phyloP scores from a whole-genome alignment of 2,888 invertebrate species.

The Dexiosoma caninum region DNA sequence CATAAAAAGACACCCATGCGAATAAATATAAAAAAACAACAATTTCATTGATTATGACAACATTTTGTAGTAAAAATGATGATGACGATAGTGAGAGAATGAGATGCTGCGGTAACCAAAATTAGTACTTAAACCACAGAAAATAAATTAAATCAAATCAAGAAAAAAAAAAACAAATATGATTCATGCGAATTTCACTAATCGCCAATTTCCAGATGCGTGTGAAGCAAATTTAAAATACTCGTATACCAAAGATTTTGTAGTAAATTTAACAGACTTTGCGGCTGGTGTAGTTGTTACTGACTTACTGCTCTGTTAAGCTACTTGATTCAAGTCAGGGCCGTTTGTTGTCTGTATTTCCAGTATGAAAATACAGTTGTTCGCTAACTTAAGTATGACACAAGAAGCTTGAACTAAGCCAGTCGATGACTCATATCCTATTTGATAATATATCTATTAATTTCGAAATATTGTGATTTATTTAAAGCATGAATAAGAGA shows the following conservation, averaged over 20 bases:
- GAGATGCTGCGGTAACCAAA: constrained; percentile 19
- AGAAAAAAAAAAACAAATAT: constrained; percentile 27
- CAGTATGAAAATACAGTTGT: constrained; percentile 13
- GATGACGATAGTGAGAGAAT: constrained; percentile 13
- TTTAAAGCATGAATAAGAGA: background rate
- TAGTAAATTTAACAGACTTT: constrained; percentile 36
- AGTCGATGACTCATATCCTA: constrained; percentile 13
- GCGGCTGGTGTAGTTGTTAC: constrained; percentile 16
- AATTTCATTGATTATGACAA: constrained; percentile 53
- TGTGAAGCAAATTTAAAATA: background rate
- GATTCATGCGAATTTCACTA: constrained; percentile 49
- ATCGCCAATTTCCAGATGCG: constrained; percentile 18
- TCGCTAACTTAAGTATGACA: background rate
- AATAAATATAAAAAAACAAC: background rate
- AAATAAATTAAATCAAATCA: constrained; percentile 13
- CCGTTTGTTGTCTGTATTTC: background rate
- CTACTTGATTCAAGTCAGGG: constrained; percentile 40
- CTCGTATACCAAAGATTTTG: constrained; percentile 1
- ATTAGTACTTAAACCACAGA: constrained; percentile 37
- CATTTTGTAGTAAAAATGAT: constrained; percentile 40
- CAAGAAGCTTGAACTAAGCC: background rate
- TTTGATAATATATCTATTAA: constrained; percentile 5
- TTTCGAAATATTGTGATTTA: background rate
- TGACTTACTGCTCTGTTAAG: constrained; percentile 22
- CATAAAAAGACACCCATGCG: background rate